Percentiles rank a stretch among this genome's conserved stretches.
phyloP scores from a whole-genome alignment of 1,140 invertebrate species.

The Lordiphosa clarofinis region DNA sequence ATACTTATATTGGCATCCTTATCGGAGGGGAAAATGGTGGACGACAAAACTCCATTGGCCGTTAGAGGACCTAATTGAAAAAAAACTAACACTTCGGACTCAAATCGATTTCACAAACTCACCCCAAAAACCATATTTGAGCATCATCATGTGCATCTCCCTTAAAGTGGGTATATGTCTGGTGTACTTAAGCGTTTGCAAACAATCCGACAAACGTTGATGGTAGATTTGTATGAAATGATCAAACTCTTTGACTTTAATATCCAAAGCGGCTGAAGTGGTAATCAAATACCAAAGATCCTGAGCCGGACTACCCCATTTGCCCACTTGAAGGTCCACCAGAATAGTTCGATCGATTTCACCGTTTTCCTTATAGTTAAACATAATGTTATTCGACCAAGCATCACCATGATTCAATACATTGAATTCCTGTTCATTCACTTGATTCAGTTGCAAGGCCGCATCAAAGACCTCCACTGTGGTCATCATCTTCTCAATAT shows the following conservation, averaged over 20 bases:
- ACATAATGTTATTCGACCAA: slow-evolving; percentile 79
- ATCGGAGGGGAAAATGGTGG: no score
- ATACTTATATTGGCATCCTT: no score
- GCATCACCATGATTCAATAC: slow-evolving; percentile 85
- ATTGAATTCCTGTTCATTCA: slow-evolving; percentile 81
- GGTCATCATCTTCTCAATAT: slow-evolving; percentile 13
- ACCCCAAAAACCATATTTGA: slow-evolving; percentile 59
- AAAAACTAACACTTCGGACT: no score
- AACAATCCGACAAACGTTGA: slow-evolving; percentile 39
- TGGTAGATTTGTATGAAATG: slow-evolving; percentile 65
- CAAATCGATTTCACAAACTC: no score
- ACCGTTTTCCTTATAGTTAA: slow-evolving; percentile 65
- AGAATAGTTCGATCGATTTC: slow-evolving; percentile 64
- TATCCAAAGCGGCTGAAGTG: slow-evolving; percentile 45
- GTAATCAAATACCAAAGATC: slow-evolving; percentile 62
- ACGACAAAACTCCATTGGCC: no score
- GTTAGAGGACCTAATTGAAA: no score
- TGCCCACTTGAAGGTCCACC: slow-evolving; percentile 57
- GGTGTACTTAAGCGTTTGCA: slow-evolving; percentile 46
- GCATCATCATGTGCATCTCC: slow-evolving; percentile 49
- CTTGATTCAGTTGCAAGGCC: slow-evolving; percentile 20
- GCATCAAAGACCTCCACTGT: slow-evolving; percentile 20
- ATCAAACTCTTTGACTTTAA: slow-evolving; percentile 59
- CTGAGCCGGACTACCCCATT: slow-evolving; percentile 58
- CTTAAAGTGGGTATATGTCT: slow-evolving; percentile 47